A percentile compares a stretch with the other conserved stretches of the same genome.
Evolutionary conservation across 1,140 invertebrate species (phyloP).

Genomic region (Drosophila ohnishii): DNA sequence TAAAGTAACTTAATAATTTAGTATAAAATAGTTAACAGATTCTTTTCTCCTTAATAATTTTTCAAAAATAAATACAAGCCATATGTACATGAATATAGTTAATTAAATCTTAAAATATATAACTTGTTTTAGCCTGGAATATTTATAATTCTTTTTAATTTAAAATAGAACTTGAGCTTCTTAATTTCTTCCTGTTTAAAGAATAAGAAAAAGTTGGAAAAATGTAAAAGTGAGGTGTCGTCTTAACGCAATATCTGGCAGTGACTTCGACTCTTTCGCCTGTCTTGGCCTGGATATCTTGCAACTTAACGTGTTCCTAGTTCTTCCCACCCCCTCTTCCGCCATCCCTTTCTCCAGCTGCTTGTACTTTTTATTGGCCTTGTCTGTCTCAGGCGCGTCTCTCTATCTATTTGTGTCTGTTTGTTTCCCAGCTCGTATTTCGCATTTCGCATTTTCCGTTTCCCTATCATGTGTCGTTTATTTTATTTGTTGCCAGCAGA

Average conservation of each 20-base stretch:
- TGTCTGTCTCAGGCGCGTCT: slow-evolving; percentile 54
- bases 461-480: slow-evolving; percentile 54
- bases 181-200: background rate
- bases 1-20: too few relatives aligned
- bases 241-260: slow-evolving; percentile 52
- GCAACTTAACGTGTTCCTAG: slow-evolving; percentile 34
- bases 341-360: background rate
- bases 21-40: too few relatives aligned
- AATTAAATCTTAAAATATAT: too few relatives aligned
- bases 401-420: slow-evolving; percentile 50
- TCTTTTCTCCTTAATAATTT: too few relatives aligned
- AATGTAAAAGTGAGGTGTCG: slow-evolving; percentile 43
- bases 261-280: slow-evolving; percentile 44
- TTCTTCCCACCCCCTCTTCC: background rate
- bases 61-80: too few relatives aligned
- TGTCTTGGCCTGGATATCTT: slow-evolving; percentile 38
- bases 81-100: too few relatives aligned
- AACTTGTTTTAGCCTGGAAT: too few relatives aligned
- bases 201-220: too few relatives aligned
- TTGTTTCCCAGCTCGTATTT: slow-evolving; percentile 43
- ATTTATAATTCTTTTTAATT: background rate
- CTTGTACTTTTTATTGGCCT: slow-evolving; percentile 59
- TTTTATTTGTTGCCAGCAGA: slow-evolving; percentile 66
- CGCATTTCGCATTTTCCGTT: slow-evolving; percentile 33
- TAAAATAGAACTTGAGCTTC: background rate